These are phyloP conservation scores for Smutsia temminckii DNA, from an alignment of 2,797 vertebrate genomes.

Conservation along the genomic window DNA sequence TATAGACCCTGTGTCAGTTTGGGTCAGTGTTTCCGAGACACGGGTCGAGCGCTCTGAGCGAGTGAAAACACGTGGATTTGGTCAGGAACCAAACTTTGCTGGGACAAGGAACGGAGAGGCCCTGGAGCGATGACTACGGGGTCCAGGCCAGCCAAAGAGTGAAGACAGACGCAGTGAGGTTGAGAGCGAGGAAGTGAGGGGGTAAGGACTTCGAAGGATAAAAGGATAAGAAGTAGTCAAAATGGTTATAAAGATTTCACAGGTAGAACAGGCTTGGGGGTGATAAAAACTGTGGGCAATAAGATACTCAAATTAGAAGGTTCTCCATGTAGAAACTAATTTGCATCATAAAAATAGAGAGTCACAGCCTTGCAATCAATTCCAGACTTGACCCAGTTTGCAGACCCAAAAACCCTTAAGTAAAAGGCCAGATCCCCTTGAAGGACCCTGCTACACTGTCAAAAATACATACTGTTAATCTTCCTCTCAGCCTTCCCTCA, in stretches of 20 bases:
- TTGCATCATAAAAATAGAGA: background rate
- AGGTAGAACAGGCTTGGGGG: background rate
- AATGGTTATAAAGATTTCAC: background rate
- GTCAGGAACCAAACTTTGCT: no score
- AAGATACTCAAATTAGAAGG: background rate
- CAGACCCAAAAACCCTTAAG: background rate
- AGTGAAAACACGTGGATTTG: background rate
- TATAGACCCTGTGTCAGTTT: background rate
- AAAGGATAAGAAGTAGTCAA: background rate
- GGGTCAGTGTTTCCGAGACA: accelerated
- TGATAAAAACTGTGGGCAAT: background rate
- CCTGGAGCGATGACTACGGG: background rate
- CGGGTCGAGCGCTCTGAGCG: accelerated
- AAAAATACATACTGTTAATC: background rate
- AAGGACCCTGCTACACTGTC: background rate
- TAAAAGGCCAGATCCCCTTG: background rate
- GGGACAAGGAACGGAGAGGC: background rate
- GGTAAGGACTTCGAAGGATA: background rate
- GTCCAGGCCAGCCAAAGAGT: background rate
- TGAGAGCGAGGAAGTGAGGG: background rate
- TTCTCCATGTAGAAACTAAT: background rate
- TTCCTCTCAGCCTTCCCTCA: background rate
- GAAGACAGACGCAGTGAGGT: background rate
- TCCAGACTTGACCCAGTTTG: background rate
- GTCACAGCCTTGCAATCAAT: background rate